Base-by-base conservation (phyloP, 2,888 invertebrate species). In the Monopis laevigella region DNA sequence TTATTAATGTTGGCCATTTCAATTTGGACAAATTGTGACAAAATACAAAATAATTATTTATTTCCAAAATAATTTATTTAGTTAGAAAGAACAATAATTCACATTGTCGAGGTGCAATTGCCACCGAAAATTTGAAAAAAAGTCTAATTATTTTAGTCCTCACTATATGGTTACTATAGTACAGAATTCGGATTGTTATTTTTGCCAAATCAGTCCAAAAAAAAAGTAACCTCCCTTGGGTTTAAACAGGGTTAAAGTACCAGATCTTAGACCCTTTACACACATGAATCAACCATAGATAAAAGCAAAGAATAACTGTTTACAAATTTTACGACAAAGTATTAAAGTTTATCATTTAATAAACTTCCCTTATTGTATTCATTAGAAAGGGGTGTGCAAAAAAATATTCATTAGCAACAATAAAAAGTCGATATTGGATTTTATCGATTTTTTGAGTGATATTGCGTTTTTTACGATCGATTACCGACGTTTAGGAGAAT, bases 271-370 rank as follows among this genome's bases (percentile, higher is more conserved):
- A 8, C 8, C 24, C 8, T 21, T 21, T 21, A 28, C 7, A 11
- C 11, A 7, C 6, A 28, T n/a, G 11, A n/a, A 11, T 60, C 54
- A 55, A 56, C 57, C 58, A 56, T 55, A 61, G 56, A 64, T 61
- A 59, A 62, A 53, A 50, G 56, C 41, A 51, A 52, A 52, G 42
- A 34, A 65, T 64, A 62, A 48, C 47, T 60, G 65, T 67, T 70
- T 71, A 77, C 75, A 74, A 75, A 72, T 74, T 77, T 77, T 69
- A 73, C 69, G 65, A 64, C 58, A 56, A 48, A 52, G 59, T 56
- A 67, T 62, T 63, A 48, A 66, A 62, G 55, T 71, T 70, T 69
- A 68, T 72, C 68, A 65, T 75, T 74, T 75, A 65, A 73, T 72
- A 68, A 61, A 71, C 58, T 70, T 26, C 10, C 11, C 10, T 39